These are phyloP conservation scores for Apamea anceps DNA, from an alignment of 2,888 invertebrate species.

Conservation along the genomic window DNA sequence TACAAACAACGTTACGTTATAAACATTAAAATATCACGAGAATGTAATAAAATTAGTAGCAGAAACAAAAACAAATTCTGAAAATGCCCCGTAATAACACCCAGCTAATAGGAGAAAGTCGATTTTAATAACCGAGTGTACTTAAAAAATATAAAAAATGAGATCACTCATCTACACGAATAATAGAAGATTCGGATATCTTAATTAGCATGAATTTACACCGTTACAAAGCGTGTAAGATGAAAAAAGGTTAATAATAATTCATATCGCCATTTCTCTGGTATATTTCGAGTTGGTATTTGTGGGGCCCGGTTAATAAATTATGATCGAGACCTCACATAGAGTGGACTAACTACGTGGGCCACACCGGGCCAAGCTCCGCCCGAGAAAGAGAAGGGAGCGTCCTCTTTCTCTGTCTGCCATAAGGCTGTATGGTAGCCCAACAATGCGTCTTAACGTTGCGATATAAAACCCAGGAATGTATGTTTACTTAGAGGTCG, in stretches of 20 bases:
- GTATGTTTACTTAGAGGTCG: conserved; percentile 68
- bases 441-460: conserved; percentile 61
- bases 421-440: conserved; percentile 50
- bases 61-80: conserved; percentile 75
- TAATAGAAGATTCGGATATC: conserved; percentile 77
- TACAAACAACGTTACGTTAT: conserved; percentile 62
- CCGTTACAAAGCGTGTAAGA: conserved; percentile 73
- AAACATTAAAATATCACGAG: conserved; percentile 76
- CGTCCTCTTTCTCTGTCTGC: conserved; percentile 54
- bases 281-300: conserved; percentile 80
- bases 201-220: conserved; percentile 82
- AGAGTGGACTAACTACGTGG: conserved; percentile 84
- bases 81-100: conserved; percentile 71
- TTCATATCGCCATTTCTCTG: conserved; percentile 80
- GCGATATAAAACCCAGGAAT: conserved; percentile 62
- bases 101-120: conserved; percentile 70
- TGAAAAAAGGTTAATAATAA: conserved; percentile 75
- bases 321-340: conserved; percentile 88
- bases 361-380: conserved; percentile 79
- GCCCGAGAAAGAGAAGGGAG: conserved; percentile 80
- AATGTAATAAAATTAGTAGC: conserved; percentile 77
- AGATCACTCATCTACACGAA: conserved; percentile 73
- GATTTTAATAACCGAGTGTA: conserved; percentile 57
- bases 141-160: conserved; percentile 65
- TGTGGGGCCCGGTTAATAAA: conserved; percentile 88